Conservation (phyloP, 2,113 vertebrate genomes). For the Gallinago media region DNA sequence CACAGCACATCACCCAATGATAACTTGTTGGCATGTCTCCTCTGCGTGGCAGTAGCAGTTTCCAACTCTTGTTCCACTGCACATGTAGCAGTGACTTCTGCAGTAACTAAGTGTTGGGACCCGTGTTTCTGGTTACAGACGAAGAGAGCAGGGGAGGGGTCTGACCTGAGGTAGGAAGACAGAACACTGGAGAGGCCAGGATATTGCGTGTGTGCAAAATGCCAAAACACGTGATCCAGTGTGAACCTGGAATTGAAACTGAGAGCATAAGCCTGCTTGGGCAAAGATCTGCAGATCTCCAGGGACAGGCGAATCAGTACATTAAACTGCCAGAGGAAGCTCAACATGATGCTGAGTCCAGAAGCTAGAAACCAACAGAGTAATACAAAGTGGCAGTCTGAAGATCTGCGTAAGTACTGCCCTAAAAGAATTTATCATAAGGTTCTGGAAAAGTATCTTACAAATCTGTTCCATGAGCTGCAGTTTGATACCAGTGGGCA, state of each 20-base stretch:
- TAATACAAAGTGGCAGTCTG: neutral
- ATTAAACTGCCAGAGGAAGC: neutral
- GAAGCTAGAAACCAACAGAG: neutral
- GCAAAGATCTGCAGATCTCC: neutral
- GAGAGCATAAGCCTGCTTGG: neutral
- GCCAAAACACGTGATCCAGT: rapidly evolving
- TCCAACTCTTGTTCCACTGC: neutral
- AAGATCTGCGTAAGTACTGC: neutral
- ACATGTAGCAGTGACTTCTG: neutral
- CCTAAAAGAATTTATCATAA: neutral
- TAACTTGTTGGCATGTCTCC: neutral
- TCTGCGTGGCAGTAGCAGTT: neutral
- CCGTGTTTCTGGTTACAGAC: neutral
- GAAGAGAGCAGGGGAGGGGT: neutral
- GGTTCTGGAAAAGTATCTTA: neutral
- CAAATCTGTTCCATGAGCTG: neutral
- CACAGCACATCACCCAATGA: neutral
- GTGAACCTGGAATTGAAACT: neutral
- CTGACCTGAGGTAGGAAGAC: neutral
- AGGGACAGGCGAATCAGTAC: neutral
- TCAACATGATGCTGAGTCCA: neutral
- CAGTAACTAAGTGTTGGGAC: neutral
- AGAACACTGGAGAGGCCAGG: neutral
- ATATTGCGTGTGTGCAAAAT: neutral
- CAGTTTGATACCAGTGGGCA: neutral